A percentile compares a stretch with the other conserved stretches of the same genome.
phyloP scores from a whole-genome alignment of 2,113 vertebrate genomes.

The Hippocampus comes region DNA sequence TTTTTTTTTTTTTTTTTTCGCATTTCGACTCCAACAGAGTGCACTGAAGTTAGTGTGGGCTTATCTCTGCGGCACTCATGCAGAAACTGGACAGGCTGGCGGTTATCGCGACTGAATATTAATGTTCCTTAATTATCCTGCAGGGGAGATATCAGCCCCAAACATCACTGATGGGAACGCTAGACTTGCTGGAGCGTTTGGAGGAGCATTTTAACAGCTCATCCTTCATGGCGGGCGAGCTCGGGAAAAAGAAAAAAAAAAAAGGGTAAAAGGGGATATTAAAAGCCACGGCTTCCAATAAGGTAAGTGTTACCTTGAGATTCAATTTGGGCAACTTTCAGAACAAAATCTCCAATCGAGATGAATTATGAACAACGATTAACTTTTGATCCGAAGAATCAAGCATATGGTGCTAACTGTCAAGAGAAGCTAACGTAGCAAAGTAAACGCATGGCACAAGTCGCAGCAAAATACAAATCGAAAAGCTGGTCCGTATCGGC shows the following conservation, averaged over 20 bases:
- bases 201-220: conserved; percentile 42
- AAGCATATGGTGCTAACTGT: background rate
- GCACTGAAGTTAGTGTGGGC: conserved; percentile 22
- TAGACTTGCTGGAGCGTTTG: conserved; percentile 29
- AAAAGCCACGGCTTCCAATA: background rate
- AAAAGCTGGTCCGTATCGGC: background rate
- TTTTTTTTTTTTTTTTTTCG: conserved; percentile 6
- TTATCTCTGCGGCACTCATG: conserved; percentile 40
- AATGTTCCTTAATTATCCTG: conserved; percentile 63
- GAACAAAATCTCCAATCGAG: background rate
- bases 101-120: conserved; percentile 56
- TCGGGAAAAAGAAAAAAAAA: conserved; percentile 17
- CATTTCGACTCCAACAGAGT: conserved; percentile 32
- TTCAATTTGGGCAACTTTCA: background rate
- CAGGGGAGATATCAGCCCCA: conserved; percentile 43
- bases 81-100: conserved; percentile 19
- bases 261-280: background rate
- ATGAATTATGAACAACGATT: background rate
- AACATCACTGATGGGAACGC: conserved; percentile 37
- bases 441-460: background rate
- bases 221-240: conserved; percentile 35
- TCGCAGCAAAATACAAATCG: no score
- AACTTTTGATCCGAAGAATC: background rate
- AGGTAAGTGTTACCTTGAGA: background rate
- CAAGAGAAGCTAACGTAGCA: background rate